These are phyloP conservation scores for Noctuana brunneofusca DNA, from an alignment of 2,888 invertebrate genomes.

Conservation along the genomic window DNA sequence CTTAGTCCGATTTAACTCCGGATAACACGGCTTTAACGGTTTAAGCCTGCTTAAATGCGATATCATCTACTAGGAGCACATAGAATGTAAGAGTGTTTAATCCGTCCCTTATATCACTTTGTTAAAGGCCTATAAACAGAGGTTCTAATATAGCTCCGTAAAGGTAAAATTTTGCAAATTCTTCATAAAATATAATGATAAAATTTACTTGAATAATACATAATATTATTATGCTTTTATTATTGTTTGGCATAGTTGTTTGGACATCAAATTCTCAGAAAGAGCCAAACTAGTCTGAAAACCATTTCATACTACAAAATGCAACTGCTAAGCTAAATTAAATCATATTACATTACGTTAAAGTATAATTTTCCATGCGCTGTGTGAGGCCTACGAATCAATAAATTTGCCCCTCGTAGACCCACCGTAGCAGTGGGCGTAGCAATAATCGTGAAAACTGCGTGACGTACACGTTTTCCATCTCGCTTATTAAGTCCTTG, in stretches of 20 bases:
- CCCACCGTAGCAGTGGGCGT: conserved; percentile 56
- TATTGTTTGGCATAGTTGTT: no score
- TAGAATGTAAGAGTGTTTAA: conserved; percentile 53
- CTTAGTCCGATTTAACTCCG: conserved; percentile 41
- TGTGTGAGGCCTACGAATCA: conserved; percentile 49
- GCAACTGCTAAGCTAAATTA: conserved; percentile 34
- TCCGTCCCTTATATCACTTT: conserved; percentile 45
- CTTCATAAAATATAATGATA: neutral
- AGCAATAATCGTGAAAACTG: conserved; percentile 40
- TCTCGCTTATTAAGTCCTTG: conserved; percentile 47
- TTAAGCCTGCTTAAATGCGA: conserved; percentile 76
- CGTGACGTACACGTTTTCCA: conserved; percentile 37
- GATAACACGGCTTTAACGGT: conserved; percentile 68
- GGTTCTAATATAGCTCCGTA: neutral
- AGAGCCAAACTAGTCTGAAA: neutral
- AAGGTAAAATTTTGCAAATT: neutral
- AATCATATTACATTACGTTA: conserved; percentile 12
- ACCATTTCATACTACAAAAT: neutral
- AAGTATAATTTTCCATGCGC: conserved; percentile 37
- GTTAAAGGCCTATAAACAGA: neutral
- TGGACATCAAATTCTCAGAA: neutral
- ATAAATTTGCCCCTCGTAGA: conserved; percentile 53
- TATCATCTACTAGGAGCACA: conserved; percentile 69
- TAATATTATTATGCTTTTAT: no score
- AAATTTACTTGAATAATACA: no score